A percentile compares a stretch with the other conserved stretches of the same genome.
phyloP scores from a whole-genome alignment of 2,888 invertebrate genomes.

The Campopleginae sp. region DNA sequence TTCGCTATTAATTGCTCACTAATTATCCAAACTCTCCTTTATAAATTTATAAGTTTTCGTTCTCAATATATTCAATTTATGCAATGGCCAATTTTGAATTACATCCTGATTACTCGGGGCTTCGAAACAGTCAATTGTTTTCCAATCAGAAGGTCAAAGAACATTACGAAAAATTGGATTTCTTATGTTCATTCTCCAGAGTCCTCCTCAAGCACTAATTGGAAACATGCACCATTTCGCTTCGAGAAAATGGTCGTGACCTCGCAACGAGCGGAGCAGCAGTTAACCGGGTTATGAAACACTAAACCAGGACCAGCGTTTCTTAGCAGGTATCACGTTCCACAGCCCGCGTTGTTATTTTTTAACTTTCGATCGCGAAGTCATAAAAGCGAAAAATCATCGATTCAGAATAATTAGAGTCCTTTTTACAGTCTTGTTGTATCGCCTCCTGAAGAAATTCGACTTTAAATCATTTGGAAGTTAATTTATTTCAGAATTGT shows the following conservation, averaged over 20 bases:
- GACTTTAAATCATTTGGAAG: neutral
- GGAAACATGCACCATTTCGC: slow-evolving; percentile 16
- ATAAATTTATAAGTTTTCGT: neutral
- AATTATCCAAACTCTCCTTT: neutral
- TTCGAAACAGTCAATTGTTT: neutral
- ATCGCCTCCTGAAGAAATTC: neutral
- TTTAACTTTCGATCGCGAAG: neutral
- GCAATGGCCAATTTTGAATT: neutral
- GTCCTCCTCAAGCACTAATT: slow-evolving; percentile 24
- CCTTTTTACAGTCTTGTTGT: neutral
- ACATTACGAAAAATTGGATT: neutral
- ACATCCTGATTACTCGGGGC: neutral
- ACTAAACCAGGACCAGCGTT: slow-evolving; percentile 30
- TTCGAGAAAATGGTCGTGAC: slow-evolving; percentile 48
- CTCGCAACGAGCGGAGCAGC: slow-evolving; percentile 32
- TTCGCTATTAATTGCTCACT: neutral
- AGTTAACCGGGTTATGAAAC: slow-evolving; percentile 60
- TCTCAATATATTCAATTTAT: neutral
- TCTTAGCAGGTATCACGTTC: neutral
- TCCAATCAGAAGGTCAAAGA: neutral
- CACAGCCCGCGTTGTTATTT: neutral
- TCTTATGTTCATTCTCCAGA: neutral
- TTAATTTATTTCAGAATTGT: neutral
- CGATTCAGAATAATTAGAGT: neutral
- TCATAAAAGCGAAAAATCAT: neutral